Base-by-base conservation (phyloP, 2,797 vertebrate species). In the Epinephelus malabaricus region DNA sequence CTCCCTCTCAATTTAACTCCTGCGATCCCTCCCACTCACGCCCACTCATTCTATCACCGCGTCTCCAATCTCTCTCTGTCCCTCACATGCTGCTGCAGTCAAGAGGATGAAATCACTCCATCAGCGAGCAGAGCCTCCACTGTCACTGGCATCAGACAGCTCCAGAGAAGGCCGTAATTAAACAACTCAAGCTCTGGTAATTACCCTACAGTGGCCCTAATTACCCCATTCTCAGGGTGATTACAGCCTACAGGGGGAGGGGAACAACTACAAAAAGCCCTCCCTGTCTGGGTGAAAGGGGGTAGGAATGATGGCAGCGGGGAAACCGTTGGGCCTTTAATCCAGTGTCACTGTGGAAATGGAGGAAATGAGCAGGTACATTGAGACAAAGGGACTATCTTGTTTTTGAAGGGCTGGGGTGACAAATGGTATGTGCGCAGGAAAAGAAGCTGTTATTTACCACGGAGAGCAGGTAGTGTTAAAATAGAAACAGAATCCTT, bases 141-240 rank as follows among this genome's bases (percentile, higher is more conserved):
- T 83, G 93, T 94, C 90, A 93, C 89, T 73, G 83, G 84, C 88
- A 91, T 94, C 92, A 95, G 88, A 91, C 92, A 88, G 89, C 90
- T 91, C 87, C 84, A 63, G 88, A 92, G 86, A 94, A 94, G 92
- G 92, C 93, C 85, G 65, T 94, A 95, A 95, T 95, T 95, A 95
- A 95, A 95, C 95, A 95, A 94, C 93, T 94, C 92, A 85, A 94
- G 92, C 90, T 92, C 87, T 91, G 93, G 93, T 96, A 95, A 96
- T 96, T 95, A 94, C 92, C 90, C 94, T 90, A 94, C 93, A 92
- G 89, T 90, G 92, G 91, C 91, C 91, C 90, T 95, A 95, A 96
- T 95, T 95, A 94, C 95, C 90, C 94, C 91, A 95, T 95, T 94
- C 94, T 94, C 93, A 82, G 86, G 89, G 90, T 89, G 91, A 96